Evolutionary conservation across 2,797 vertebrate genomes (phyloP).

Genomic region (Sciurus carolinensis): DNA sequence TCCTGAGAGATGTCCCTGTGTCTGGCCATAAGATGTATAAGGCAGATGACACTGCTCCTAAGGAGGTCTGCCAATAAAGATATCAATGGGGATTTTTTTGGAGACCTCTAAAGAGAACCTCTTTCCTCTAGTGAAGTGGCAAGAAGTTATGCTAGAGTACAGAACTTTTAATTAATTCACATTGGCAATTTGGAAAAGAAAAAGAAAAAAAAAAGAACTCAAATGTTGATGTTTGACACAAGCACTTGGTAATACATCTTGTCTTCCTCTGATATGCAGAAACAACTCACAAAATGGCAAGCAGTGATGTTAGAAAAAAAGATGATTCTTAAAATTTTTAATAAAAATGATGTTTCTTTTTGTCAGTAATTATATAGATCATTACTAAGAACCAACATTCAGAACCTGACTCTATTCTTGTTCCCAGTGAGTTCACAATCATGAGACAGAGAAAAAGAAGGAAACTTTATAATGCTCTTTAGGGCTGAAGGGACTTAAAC

Average conservation of each 20-base stretch:
- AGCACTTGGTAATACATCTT: neutral
- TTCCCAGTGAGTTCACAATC: neutral
- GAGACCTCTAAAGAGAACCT: neutral
- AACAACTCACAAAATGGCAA: conserved; percentile 38
- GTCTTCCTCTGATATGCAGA: neutral
- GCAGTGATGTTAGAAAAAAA: neutral
- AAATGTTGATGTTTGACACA: neutral
- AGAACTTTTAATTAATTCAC: neutral
- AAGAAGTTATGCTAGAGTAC: neutral
- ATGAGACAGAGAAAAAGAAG: neutral
- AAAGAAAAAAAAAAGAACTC: neutral
- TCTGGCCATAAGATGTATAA: neutral
- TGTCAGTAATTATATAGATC: conserved; percentile 25
- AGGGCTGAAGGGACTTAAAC: neutral
- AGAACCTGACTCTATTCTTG: neutral
- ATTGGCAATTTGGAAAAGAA: neutral
- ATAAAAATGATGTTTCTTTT: conserved; percentile 48
- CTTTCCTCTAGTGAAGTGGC: neutral
- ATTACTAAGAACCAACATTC: neutral
- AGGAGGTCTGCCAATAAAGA: neutral
- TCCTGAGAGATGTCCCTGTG: neutral
- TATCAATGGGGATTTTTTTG: neutral
- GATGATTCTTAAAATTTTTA: conserved; percentile 33
- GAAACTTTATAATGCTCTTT: neutral
- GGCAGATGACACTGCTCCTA: neutral